Evolutionary conservation across 2,797 vertebrate genomes (phyloP).

Genomic region (Macropus fuliginosus): DNA sequence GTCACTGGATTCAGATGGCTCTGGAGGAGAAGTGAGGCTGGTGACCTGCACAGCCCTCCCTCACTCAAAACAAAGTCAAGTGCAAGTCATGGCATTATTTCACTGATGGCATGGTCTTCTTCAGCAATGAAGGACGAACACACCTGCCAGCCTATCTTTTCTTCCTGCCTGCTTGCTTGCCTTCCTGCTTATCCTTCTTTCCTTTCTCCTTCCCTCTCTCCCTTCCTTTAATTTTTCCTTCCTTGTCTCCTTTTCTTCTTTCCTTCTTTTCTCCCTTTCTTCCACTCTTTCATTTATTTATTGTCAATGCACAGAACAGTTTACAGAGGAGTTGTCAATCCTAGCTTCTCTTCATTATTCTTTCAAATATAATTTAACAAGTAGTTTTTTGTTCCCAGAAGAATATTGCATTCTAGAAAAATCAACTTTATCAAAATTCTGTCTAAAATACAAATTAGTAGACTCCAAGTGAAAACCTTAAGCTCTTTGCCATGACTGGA

Average conservation of each 20-base stretch:
- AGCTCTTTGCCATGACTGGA: not conserved
- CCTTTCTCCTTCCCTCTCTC: not conserved
- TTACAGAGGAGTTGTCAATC: not conserved
- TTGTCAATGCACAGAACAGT: not conserved
- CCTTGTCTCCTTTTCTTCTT: not conserved
- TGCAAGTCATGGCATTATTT: too few species aligned
- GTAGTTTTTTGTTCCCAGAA: not conserved
- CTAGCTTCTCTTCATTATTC: not conserved
- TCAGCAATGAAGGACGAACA: too few species aligned
- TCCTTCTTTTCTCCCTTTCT: not conserved
- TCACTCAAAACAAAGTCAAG: too few species aligned
- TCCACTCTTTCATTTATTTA: not conserved
- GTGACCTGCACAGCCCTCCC: too few species aligned
- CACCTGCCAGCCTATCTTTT: too few species aligned
- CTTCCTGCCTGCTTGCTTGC: too few species aligned
- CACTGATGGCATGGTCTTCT: too few species aligned
- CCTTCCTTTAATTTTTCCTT: not conserved
- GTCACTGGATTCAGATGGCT: too few species aligned
- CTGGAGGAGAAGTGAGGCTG: too few species aligned
- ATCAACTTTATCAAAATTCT: not conserved
- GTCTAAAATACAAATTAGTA: not conserved
- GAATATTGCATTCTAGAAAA: not conserved
- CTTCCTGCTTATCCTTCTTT: too few species aligned
- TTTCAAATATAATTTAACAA: not conserved
- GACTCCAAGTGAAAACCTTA: not conserved